phyloP scores from a whole-genome alignment of 2,797 vertebrate genomes.

The Phalloptychus januarius region DNA sequence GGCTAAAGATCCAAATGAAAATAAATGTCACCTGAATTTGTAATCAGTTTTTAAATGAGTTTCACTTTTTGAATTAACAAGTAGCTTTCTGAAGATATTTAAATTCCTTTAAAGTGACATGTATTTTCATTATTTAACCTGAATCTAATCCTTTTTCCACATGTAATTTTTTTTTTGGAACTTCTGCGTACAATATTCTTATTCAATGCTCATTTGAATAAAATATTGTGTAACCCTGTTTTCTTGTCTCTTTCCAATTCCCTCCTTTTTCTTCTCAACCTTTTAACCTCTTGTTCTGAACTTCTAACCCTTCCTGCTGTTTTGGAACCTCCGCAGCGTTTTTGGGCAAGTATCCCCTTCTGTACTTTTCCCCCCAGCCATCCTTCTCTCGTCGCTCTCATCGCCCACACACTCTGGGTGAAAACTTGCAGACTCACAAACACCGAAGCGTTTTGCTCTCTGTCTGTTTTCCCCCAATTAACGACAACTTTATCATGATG shows the following conservation, averaged over 20 bases:
- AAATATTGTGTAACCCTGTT: conserved; percentile 94
- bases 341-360: conserved; percentile 93
- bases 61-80: not conserved
- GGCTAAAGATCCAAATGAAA: not conserved
- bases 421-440: not conserved
- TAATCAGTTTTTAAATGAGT: not conserved
- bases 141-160: not conserved
- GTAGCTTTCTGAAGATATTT: not conserved
- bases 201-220: conserved; percentile 93
- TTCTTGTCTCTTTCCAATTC: conserved; percentile 36
- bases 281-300: conserved; percentile 62
- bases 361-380: conserved; percentile 68
- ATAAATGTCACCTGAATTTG: not conserved
- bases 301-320: conserved; percentile 79
- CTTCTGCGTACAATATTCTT: conserved; percentile 88
- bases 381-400: not conserved
- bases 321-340: conserved; percentile 83
- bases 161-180: not conserved
- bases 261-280: conserved; percentile 56
- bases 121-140: not conserved
- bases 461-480: conserved; percentile 31
- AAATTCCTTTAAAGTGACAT: not conserved
- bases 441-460: conserved; percentile 19
- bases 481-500: conserved; percentile 31
- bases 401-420: conserved; percentile 38